A percentile compares a stretch with the other conserved stretches of the same genome.
Evolutionary conservation across 2,888 invertebrate species (phyloP).

Genomic region (Gryllus longicercus): DNA sequence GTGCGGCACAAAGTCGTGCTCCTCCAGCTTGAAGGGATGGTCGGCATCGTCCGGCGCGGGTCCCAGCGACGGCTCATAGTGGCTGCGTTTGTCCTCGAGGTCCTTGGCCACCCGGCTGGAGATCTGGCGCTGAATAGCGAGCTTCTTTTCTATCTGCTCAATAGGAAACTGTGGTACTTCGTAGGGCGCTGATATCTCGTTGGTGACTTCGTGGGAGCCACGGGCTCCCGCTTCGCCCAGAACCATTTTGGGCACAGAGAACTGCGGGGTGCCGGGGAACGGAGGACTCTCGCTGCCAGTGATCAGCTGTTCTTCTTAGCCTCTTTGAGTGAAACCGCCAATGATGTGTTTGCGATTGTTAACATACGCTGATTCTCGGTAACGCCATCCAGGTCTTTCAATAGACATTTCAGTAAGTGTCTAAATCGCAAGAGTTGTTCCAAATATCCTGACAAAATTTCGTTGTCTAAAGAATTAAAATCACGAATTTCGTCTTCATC

Average conservation of each 20-base stretch:
- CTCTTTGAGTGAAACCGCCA: too few species aligned
- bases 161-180: slow-evolving; percentile 98
- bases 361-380: too few species aligned
- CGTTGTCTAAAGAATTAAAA: too few species aligned
- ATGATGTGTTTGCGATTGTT: too few species aligned
- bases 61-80: slow-evolving; percentile 59
- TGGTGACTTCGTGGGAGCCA: slow-evolving; percentile 60
- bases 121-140: slow-evolving; percentile 82
- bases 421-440: too few species aligned
- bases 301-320: too few species aligned
- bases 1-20: slow-evolving; percentile 78
- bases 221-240: slow-evolving; percentile 37
- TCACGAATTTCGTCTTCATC: too few species aligned
- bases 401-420: too few species aligned
- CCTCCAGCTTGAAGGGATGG: slow-evolving; percentile 56
- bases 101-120: slow-evolving; percentile 77
- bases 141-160: slow-evolving; percentile 91
- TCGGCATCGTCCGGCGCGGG: slow-evolving; percentile 56
- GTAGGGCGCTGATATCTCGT: slow-evolving; percentile 92
- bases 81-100: slow-evolving; percentile 57
- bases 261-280: slow-evolving; percentile 43
- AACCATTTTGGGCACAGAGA: slow-evolving; percentile 39
- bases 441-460: too few species aligned
- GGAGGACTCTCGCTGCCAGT: slow-evolving; percentile 66
- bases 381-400: too few species aligned